Base-by-base conservation (phyloP, 2,113 vertebrate species). In the Sporophila hypoxantha region DNA sequence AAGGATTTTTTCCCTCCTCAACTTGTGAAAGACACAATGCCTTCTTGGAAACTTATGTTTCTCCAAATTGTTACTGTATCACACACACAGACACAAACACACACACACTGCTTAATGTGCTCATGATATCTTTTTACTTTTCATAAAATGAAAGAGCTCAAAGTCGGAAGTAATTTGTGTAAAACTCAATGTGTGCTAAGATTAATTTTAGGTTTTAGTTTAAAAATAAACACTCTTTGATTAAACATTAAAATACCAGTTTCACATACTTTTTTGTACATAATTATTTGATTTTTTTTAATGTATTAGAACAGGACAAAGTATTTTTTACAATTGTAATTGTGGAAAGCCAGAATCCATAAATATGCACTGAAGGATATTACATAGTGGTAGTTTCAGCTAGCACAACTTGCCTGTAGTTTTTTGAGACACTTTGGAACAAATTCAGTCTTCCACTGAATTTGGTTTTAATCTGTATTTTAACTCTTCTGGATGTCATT, bases 381-480 rank as follows among this genome's bases (percentile, higher is more conserved):
- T 90, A 71, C 52, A 12, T 47, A 32, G 29, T 65, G 37, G 41
- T 56, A 79, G 68, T 55, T 65, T 79, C 25, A 6, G 32, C 42
- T 87, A 62, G 30, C 55, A 74, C 69, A 85, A 55, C 14, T 59
- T 92, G 41, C 10, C 79, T 69, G 29, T 91, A 88, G 61, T 56
- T 30, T 91, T 87, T 79, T n/a, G 49, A 78, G 68, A 26, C 26
- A 5, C 61, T 90, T 91, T 65, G 76, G 62, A 84, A 86, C 21
- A 70, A 73, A 82, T 56, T 36, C 41, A 82, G 69, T 65, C 18
- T 82, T 93, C 36, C 49, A 55, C 17, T 4, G 27, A 53, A 79
- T 93, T 95, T 93, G 34, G 32, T 87, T 93, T 91, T 93, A 78
- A 79, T 93, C 27, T 55, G 17, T 91, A 49, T 87, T 91, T 92